These are phyloP conservation scores for Lucinisca nassula DNA, from an alignment of 2,888 invertebrate genomes.

Conservation along the genomic window DNA sequence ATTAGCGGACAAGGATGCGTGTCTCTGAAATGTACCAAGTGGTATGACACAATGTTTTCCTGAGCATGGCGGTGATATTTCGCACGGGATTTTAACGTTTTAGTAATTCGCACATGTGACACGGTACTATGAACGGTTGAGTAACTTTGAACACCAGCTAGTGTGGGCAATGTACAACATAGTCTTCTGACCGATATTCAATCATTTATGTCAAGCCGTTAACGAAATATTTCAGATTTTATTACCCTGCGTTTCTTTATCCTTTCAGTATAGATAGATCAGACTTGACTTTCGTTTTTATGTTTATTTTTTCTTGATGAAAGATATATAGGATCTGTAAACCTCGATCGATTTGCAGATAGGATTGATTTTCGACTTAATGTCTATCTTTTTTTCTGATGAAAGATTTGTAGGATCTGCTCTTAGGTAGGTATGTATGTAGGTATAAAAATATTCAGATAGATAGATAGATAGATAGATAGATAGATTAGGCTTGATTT, in stretches of 20 bases:
- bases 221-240: background rate
- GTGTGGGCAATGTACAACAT: background rate
- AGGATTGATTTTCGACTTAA: too few species aligned
- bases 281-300: too few species aligned
- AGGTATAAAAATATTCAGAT: too few species aligned
- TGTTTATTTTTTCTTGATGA: too few species aligned
- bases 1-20: background rate
- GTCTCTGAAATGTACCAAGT: background rate
- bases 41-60: background rate
- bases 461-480: too few species aligned
- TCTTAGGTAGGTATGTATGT: too few species aligned
- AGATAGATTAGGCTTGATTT: too few species aligned
- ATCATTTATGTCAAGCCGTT: background rate
- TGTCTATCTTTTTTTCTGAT: too few species aligned
- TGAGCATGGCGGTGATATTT: background rate
- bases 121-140: background rate
- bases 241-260: background rate
- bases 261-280: background rate
- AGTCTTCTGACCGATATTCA: background rate
- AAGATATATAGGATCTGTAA: too few species aligned
- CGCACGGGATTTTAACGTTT: background rate
- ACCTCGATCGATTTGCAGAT: too few species aligned
- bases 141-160: background rate
- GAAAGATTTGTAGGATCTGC: too few species aligned
- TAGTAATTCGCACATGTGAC: background rate